Conservation (phyloP, 2,888 invertebrate species). For the Coelogynopora nodosa region DNA sequence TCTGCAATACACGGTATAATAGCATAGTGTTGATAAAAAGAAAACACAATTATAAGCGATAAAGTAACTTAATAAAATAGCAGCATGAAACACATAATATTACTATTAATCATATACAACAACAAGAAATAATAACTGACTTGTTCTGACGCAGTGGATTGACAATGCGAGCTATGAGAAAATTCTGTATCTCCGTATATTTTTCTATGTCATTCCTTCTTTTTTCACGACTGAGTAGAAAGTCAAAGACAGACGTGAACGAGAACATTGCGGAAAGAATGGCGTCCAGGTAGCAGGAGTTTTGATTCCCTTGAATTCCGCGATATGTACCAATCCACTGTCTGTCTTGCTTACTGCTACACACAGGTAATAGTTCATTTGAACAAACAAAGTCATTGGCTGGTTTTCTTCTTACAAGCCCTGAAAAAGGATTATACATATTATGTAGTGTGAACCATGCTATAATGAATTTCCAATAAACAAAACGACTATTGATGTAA, state of each 20-base stretch:
- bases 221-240: conserved; percentile 71
- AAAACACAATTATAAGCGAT: too few species aligned
- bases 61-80: too few species aligned
- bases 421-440: too few species aligned
- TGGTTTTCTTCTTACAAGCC: too few species aligned
- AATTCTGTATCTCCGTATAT: conserved; percentile 63
- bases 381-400: too few species aligned
- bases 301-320: conserved; percentile 82
- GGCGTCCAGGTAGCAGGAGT: conserved; percentile 95
- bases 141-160: conserved; percentile 77
- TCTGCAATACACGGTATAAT: conserved; percentile 52
- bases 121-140: not conserved
- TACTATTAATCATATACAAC: too few species aligned
- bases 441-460: too few species aligned
- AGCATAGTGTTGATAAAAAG: not conserved
- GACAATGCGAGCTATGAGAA: conserved; percentile 85
- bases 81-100: too few species aligned
- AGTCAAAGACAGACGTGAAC: conserved; percentile 84
- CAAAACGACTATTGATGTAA: too few species aligned
- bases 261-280: conserved; percentile 93
- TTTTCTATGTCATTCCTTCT: conserved; percentile 65
- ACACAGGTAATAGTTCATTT: not conserved
- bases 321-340: conserved; percentile 24
- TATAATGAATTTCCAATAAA: too few species aligned
- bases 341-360: not conserved